Conservation (phyloP, 2,113 vertebrate genomes). For the Brachypodius melanocephalos region DNA sequence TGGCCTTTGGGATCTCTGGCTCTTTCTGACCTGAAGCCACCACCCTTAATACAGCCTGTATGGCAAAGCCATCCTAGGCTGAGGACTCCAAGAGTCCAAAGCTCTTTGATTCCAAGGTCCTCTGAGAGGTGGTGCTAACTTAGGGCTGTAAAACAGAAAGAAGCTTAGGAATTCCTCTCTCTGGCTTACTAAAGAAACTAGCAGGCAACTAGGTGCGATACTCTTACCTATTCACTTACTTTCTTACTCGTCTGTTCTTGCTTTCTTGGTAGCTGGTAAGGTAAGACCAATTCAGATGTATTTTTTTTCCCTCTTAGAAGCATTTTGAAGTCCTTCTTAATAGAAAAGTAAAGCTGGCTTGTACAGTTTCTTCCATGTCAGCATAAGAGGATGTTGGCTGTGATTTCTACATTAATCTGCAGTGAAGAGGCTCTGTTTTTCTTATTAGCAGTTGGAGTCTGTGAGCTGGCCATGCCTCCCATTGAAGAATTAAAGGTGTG, state of each 20-base stretch:
- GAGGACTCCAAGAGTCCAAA: background rate
- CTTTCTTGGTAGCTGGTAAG: background rate
- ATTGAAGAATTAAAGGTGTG: background rate
- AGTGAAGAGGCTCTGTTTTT: background rate
- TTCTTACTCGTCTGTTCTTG: background rate
- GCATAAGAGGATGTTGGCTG: background rate
- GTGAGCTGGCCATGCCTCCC: background rate
- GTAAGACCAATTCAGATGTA: background rate
- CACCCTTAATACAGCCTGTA: background rate
- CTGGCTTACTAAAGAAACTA: background rate
- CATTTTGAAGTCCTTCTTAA: background rate
- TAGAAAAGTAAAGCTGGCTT: background rate
- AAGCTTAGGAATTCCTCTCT: background rate
- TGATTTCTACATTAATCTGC: background rate
- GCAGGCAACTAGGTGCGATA: background rate
- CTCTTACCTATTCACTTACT: fast-evolving
- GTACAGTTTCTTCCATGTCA: background rate
- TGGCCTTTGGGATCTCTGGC: background rate
- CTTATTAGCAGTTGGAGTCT: background rate
- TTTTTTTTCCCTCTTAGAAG: background rate
- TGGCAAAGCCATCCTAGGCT: background rate
- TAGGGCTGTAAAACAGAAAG: background rate
- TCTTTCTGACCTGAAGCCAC: background rate
- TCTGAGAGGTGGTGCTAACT: background rate
- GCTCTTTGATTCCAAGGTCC: background rate